Base-by-base conservation (phyloP, 64 coral and sea anemone species). In the Trachythela sp. region DNA sequence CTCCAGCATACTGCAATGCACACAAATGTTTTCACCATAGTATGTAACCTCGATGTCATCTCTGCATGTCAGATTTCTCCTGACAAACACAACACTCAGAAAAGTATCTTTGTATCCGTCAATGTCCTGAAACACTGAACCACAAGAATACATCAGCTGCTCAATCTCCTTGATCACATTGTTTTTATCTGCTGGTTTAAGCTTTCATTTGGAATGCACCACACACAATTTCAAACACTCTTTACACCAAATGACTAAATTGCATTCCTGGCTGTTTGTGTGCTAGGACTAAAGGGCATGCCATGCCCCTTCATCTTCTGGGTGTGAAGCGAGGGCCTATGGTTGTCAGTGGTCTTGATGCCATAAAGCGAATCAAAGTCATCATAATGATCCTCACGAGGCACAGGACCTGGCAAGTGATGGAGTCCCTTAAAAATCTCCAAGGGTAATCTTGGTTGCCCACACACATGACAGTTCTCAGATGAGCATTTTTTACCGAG, bases 61-160 rank as follows among this genome's bases (percentile, higher is more conserved):
- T 70, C 58, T 88, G 13, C 86, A 88, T 72, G 86, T 88, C 50
- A 88, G 86, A 70, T 88, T 88, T 13, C 36, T 31, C 9, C 86
- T 71, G n/a, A 88, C 86, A 88, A 26, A 72, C 37, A 88, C 56
- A 2, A 60, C 58, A 22, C 2, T 18, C 29, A 72, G 84, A 48
- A 36, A 85, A 40, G 8, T 86, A 15, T 86, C 48, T 49, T 86
- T 29, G 20, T 30, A 5, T 77, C 87, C 67, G 6, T 76, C 64
- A 88, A 88, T 88, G 7, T 40, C 37, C 70, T 88, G 64, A 0
- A 75, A 88, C 9, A 88, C 58, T 15, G n/a, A n/a, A n/a, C n/a
- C n/a, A n/a, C n/a, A n/a, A n/a, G n/a, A n/a, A n/a, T n/a, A n/a
- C n/a, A n/a, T n/a, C n/a, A n/a, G n/a, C n/a, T n/a, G n/a, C n/a